Evolutionary conservation across 2,113 vertebrate species (phyloP), one percentile per base, ranked within the genome.

Genomic region (Pleuronectes platessa): DNA sequence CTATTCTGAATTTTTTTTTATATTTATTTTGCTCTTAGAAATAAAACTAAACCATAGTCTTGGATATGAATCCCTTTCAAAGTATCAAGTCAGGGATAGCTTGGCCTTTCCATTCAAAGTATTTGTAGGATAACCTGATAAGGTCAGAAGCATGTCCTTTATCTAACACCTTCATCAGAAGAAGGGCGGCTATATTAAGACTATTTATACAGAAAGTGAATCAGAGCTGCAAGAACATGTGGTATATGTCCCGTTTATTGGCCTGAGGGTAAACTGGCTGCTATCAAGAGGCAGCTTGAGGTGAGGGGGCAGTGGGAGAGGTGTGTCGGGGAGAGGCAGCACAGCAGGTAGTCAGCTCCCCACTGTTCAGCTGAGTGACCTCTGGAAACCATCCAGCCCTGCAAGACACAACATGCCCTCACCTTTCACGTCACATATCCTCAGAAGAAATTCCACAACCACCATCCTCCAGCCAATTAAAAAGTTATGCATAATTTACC

Each of bases 401-500:
- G 64, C 66, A 60, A 85, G 66, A 78, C 67, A 80, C 83, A 76
- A 83, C 82, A 85, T 49, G 68, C 80, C 84, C 81, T 93, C 82
- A 88, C 85, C 83, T 89, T 90, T 86, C 83, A 82, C 74, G 77
- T 86, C 78, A 82, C 78, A 88, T 27, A 47, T 81, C 81, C 86
- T 83, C 78, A 31, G 59, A 82, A 80, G 74, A 83, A 91, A 87
- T 78, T 74, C 76, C 72, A 83, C 71, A 82, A 83, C 83, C 78
- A 62, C 71, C 31, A 31, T 31, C 31, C 31, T 31, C 31, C 69
- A 73, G 84, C 87, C 93, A 94, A 94, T 94, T 94, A 94, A 94
- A 93, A 92, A 88, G 83, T 76, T 71, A 90, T 94, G 89, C 92
- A 94, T 94, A 94, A 94, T 94, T 94, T 88, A 94, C 73, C 84